Base-by-base conservation (phyloP, 2,113 vertebrate genomes). In the Girardinichthys multiradiatus region DNA sequence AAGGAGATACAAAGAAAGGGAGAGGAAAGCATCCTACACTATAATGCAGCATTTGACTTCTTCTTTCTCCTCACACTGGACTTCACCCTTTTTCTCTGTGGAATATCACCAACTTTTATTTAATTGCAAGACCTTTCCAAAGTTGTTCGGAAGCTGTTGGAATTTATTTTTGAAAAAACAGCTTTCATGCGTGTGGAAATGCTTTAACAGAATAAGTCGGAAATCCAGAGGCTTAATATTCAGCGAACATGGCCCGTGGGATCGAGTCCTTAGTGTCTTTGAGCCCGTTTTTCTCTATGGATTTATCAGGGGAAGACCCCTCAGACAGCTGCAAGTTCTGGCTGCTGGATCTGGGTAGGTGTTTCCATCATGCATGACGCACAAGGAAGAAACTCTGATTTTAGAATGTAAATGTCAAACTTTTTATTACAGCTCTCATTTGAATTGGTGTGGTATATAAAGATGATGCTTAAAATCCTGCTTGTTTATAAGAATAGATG, bases 321-420 rank as follows among this genome's bases (percentile, higher is more conserved):
- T 88, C 95, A 0, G 93, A 95, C 74, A 95, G 92, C 93, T 99
- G 97, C 91, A 98, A 96, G 90, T 96, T 97, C 94, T 99, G 97
- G 97, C 95, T 99, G 80, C 95, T 99, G 90, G 97, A 99, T 94
- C 93, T 99, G 93, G 97, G 97, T 99, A 97, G 75, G 93, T 97
- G 75, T 42, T 21, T 12, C 85, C 31, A 13, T 77, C 64, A 66
- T 54, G 45, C 61, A 17, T 58, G 71, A 45, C 42, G 6, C 42
- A 19, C 2, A 17, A 45, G 4, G 14, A 17, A 45, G n/a, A n/a
- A 64, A 0, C 1, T 1, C 19, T 28, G 51, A 59, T 26, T 66
- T 27, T 65, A 15, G 30, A 31, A 71, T 60, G 28, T 42, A 4
- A 57, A 68, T 62, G 27, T 51, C 24, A n/a, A 2, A 3, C 21